Base-by-base conservation (phyloP, 2,113 vertebrate species). In the Suricata suricatta region DNA sequence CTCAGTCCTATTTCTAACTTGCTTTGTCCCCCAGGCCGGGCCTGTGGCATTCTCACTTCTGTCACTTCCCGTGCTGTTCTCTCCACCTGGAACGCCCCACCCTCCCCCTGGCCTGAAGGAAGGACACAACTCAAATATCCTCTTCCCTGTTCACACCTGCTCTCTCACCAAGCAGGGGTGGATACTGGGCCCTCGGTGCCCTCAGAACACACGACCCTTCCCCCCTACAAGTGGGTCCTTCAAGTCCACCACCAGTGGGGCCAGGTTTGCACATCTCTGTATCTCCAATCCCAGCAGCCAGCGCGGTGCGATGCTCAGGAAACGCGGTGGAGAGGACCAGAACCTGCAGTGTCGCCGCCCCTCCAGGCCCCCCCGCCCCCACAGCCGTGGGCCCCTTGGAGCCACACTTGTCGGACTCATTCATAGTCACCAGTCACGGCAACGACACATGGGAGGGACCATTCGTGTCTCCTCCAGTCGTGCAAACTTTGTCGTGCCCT, bases 371-470 rank as follows among this genome's bases (percentile, higher is more conserved):
- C 15, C 63, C 25, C 4, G n/a, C 41, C 15, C 41, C 29, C 82
- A 16, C 63, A 1, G 63, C 41, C 16, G 13, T 5, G 41, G 19
- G 29, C 41, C 33, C 83, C 17, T 44, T 31, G 41, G 15, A 14
- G 15, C 31, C 41, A 21, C 31, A 9, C 17, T 4, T 27, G 47
- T 19, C 23, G 29, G 63, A 23, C 63, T 41, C 0, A 10, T 47
- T 33, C 63, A 5, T 19, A 15, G 44, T 7, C 25, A 47, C 29
- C 63, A n/a, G 41, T 25, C 83, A 68, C 17, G 31, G 60, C 29
- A 11, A 66, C 2, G 60, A 33, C 38, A 0, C 0, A 21, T 5
- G 81, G 29, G n/a, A n/a, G 12, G 38, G 63, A 4, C 41, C 0
- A 11, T 23, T 23, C 29, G 12, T 3, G 17, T 47, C 14, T 23